Evolutionary conservation across 2,888 invertebrate species (phyloP), one percentile per base, ranked within the genome.

Genomic region (Archaeoteleia sp.): DNA sequence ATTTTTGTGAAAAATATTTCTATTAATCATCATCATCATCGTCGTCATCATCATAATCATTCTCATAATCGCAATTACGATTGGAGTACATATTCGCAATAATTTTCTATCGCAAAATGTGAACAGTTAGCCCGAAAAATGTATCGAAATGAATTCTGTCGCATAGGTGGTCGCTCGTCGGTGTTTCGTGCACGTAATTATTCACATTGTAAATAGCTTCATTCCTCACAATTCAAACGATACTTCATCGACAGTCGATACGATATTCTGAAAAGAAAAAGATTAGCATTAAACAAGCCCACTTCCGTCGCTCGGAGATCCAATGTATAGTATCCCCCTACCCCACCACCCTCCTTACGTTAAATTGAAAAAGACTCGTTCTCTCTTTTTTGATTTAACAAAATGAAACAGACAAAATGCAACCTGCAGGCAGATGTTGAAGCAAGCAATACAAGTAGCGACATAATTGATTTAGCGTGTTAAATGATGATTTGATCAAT

Each of bases 381-480:
- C 12, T 29, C 12, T 15, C 35, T 53, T 20, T 53, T 53, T 48
- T 37, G n/a, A 8, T 40, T 23, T 55, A 42, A 42, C 5, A 40
- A 37, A 4, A 15, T 6, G 1, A 49, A 49, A 30, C 27, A n/a
- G 7, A 45, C 7, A 32, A 35, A 49, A 15, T 34, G 9, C 25
- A 34, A 40, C 23, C 3, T n/a, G n/a, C n/a, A n/a, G n/a, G 34
- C 35, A 20, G 35, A 55, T 37, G 48, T 58, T 53, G 39, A 54
- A 49, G 45, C 55, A 65, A 60, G 61, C 61, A 63, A 58, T 55
- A 63, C 51, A 46, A 54, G 42, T 54, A 57, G 55, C 55, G 51
- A n/a, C n/a, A n/a, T n/a, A n/a, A n/a, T n/a, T n/a, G n/a, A n/a
- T n/a, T n/a, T n/a, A n/a, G n/a, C n/a, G n/a, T n/a, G n/a, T n/a